Evolutionary conservation across 2,113 vertebrate species (phyloP).

Genomic region (Chlorodrepanis virens): DNA sequence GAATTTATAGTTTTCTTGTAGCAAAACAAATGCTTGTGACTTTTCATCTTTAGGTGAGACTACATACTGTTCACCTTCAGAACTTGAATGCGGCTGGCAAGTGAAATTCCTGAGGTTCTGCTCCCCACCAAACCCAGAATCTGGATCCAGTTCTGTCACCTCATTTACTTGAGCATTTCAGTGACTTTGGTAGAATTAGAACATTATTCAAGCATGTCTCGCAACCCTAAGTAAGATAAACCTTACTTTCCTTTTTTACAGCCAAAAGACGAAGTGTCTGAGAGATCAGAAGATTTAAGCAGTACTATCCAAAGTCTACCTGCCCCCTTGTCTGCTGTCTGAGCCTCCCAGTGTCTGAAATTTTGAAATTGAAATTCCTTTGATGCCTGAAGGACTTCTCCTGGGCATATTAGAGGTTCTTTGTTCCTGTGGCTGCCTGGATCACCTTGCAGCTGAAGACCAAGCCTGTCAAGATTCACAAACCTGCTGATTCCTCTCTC

Average conservation of each 20-base stretch:
- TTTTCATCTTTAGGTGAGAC: neutral
- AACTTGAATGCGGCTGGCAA: neutral
- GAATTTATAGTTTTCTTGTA: neutral
- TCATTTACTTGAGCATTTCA: neutral
- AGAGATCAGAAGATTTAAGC: neutral
- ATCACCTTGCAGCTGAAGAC: neutral
- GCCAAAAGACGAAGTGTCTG: neutral
- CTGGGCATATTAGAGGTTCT: neutral
- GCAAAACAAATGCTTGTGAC: neutral
- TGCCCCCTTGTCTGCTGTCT: neutral
- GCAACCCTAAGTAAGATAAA: neutral
- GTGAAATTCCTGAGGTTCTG: neutral
- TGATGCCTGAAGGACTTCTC: neutral
- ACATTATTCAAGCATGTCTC: neutral
- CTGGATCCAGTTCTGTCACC: neutral
- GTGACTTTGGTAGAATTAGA: neutral
- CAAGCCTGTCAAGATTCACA: neutral
- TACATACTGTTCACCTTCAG: neutral
- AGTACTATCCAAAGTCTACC: neutral
- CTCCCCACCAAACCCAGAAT: neutral
- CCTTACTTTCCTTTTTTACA: neutral
- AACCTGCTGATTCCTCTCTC: neutral
- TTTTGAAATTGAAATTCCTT: neutral
- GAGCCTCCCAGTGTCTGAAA: neutral
- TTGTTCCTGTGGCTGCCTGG: neutral